These are phyloP conservation scores for Corythornis leucogaster DNA, from an alignment of 2,797 vertebrate genomes.

Conservation along the genomic window DNA sequence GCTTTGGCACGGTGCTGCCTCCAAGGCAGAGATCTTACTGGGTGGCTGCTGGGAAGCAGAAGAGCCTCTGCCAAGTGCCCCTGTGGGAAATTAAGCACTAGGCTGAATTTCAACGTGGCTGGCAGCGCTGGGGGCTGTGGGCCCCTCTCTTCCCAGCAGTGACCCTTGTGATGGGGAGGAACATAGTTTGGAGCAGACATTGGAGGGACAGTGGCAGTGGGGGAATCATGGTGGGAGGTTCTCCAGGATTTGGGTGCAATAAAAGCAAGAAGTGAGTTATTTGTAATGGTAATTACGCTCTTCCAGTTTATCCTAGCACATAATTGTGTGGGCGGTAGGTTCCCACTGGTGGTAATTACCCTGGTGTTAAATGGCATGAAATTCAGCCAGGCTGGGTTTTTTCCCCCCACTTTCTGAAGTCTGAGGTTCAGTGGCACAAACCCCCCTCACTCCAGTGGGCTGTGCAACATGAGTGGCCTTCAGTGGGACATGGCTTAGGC, in stretches of 20 bases:
- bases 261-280: slow-evolving; percentile 50
- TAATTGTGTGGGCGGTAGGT: slow-evolving; percentile 64
- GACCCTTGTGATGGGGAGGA: accelerated
- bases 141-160: background rate
- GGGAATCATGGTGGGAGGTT: slow-evolving; percentile 1
- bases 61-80: background rate
- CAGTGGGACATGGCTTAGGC: background rate
- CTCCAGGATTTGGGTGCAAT: slow-evolving; percentile 34
- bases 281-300: slow-evolving; percentile 65
- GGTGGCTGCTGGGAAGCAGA: background rate
- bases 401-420: background rate
- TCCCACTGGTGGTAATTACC: slow-evolving; percentile 71
- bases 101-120: background rate
- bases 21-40: background rate
- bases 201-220: background rate
- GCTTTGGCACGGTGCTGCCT: accelerated
- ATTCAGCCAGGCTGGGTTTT: slow-evolving; percentile 24
- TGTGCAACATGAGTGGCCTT: background rate
- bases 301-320: slow-evolving; percentile 65
- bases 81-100: background rate
- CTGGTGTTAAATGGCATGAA: slow-evolving; percentile 57
- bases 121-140: accelerated
- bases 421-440: background rate
- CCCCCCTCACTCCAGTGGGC: background rate
- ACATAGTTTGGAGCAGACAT: background rate